phyloP scores from a whole-genome alignment of 2,888 invertebrate species.

The Drosophila pseudotakahashii region DNA sequence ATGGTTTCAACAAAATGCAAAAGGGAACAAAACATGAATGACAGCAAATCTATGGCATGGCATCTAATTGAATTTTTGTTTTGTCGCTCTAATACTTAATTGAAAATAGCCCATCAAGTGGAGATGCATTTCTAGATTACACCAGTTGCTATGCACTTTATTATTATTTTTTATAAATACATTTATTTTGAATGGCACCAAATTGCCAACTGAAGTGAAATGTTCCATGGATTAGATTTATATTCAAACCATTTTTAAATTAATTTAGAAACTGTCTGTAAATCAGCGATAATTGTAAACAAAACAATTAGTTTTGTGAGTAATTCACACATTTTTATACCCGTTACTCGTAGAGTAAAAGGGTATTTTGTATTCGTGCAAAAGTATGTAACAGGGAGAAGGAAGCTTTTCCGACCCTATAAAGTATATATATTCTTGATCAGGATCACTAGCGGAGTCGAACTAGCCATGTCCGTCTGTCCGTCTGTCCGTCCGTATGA shows the following conservation, averaged over 20 bases:
- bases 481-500: no score
- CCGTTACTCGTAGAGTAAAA: no score
- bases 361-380: no score
- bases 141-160: not conserved
- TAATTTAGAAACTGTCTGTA: not conserved
- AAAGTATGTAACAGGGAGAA: no score
- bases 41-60: slow-evolving; percentile 17
- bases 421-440: no score
- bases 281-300: not conserved
- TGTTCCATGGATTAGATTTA: not conserved
- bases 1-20: slow-evolving; percentile 31
- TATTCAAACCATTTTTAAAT: not conserved
- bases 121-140: slow-evolving; percentile 1
- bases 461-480: no score
- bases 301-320: not conserved
- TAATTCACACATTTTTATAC: not conserved
- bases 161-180: not conserved
- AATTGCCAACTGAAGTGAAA: slow-evolving; percentile 4
- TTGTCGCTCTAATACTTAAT: slow-evolving; percentile 20
- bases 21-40: not conserved
- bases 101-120: slow-evolving; percentile 23
- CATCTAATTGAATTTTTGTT: slow-evolving; percentile 29
- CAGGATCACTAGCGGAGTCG: no score
- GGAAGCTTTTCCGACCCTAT: no score
- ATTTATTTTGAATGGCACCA: not conserved